phyloP scores from a whole-genome alignment of 2,113 vertebrate genomes.

The Thermophis baileyi region DNA sequence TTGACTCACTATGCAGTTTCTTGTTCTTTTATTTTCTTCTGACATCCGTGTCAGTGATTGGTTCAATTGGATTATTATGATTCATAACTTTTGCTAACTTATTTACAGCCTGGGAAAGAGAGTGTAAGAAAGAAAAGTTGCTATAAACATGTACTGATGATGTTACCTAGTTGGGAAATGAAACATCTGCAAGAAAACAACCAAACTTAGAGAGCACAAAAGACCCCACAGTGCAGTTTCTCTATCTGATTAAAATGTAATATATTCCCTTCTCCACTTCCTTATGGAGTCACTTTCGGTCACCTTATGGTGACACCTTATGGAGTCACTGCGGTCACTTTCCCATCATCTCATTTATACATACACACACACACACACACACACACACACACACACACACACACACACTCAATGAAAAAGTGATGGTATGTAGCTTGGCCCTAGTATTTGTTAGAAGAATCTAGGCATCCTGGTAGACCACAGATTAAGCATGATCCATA shows the following conservation, averaged over 20 bases:
- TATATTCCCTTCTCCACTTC: not conserved
- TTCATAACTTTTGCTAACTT: constrained; percentile 98
- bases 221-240: not conserved
- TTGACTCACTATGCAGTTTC: constrained; percentile 93
- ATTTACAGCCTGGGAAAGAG: constrained; percentile 84
- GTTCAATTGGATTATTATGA: constrained; percentile 76
- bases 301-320: no score
- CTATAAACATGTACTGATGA: not conserved
- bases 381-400: no score
- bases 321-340: no score
- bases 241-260: not conserved
- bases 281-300: no score
- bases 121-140: not conserved
- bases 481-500: no score
- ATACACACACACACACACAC: not conserved
- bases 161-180: constrained; percentile 63
- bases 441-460: no score
- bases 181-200: not conserved
- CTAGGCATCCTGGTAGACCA: no score
- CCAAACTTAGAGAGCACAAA: not conserved
- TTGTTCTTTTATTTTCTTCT: constrained; percentile 95
- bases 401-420: no score
- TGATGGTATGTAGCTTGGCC: no score
- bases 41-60: constrained; percentile 92
- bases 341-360: not conserved